Evolutionary conservation across 2,797 vertebrate genomes (phyloP), one percentile per base, ranked within the genome.

Genomic region (Carcharodon carcharias): DNA sequence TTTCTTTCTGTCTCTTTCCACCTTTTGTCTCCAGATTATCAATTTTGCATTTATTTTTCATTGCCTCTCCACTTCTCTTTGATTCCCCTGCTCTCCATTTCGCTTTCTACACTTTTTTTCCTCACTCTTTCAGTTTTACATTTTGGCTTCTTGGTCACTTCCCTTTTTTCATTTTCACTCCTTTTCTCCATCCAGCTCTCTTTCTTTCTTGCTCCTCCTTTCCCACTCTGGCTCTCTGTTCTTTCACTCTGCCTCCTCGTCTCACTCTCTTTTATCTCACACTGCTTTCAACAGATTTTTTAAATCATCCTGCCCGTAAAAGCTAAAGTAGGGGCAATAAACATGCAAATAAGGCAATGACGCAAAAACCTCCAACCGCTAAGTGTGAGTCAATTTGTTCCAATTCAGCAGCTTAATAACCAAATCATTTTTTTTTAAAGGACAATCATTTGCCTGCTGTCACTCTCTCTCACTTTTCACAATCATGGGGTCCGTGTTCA

Each of bases 401-500:
- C n/a, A 45, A 67, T 67, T 93, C 91, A 93, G 58, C 18, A 92
- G 89, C 31, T 63, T 92, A 92, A 93, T 93, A 45, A 93, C 40
- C 61, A 65, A 93, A 93, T 93, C 61, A 65, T 93, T 67, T 56
- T n/a, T n/a, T n/a, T 93, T 45, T 91, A 65, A 93, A 93, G n/a
- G n/a, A n/a, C 23, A 11, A 67, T 93, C n/a, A 93, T 23, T 85
- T 67, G 63, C 61, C 23, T 3, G 61, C 91, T 93, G 61, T 67
- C 61, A n/a, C n/a, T 11, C 61, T 91, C 3, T 16, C 56, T 35
- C 35, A 65, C 91, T 67, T 93, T 93, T 45, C 91, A 93, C n/a
- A 93, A 67, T 21, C 0, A 16, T 18, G 31, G 89, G 54, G 56
- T 18, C 14, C 0, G 7, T 21, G n/a, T 18, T 93, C 61, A 26